Percentiles rank a stretch among this genome's conserved stretches.
Evolutionary conservation across 92 coral and sea anemone genomes (phyloP).

Genomic region (Paramuricea clavata): DNA sequence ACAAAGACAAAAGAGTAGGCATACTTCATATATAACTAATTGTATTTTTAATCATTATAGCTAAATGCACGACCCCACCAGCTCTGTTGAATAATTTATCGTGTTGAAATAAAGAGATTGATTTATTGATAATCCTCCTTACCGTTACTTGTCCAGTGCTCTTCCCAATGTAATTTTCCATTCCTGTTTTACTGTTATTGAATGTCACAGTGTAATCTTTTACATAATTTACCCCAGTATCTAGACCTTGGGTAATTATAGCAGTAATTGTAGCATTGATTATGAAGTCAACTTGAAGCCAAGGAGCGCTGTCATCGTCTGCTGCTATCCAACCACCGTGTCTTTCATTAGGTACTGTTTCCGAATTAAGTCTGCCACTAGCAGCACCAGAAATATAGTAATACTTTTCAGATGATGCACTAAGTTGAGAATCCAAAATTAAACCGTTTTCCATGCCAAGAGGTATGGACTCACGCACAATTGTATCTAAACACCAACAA

Average conservation of each 20-base stretch:
- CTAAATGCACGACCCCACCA: too few relatives aligned
- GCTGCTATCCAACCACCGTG: neutral
- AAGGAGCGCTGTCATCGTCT: neutral
- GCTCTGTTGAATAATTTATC: too few relatives aligned
- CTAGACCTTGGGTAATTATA: neutral
- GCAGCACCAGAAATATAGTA: neutral
- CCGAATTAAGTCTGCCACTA: neutral
- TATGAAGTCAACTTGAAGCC: neutral
- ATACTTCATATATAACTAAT: too few relatives aligned
- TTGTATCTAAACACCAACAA: neutral
- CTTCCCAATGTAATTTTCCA: neutral
- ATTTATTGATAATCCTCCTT: too few relatives aligned
- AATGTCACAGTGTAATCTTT: neutral
- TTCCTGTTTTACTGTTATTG: neutral
- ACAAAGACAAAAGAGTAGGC: too few relatives aligned
- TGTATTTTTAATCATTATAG: too few relatives aligned
- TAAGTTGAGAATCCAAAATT: neutral
- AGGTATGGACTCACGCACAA: neutral
- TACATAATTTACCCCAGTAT: neutral
- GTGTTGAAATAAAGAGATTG: too few relatives aligned
- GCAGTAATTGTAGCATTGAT: neutral
- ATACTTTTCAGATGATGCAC: neutral
- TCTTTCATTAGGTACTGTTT: neutral
- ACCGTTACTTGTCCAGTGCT: neutral
- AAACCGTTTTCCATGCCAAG: conserved; percentile 11